Evolutionary conservation across 2,113 vertebrate genomes (phyloP).

Genomic region (Clarias gariepinus): DNA sequence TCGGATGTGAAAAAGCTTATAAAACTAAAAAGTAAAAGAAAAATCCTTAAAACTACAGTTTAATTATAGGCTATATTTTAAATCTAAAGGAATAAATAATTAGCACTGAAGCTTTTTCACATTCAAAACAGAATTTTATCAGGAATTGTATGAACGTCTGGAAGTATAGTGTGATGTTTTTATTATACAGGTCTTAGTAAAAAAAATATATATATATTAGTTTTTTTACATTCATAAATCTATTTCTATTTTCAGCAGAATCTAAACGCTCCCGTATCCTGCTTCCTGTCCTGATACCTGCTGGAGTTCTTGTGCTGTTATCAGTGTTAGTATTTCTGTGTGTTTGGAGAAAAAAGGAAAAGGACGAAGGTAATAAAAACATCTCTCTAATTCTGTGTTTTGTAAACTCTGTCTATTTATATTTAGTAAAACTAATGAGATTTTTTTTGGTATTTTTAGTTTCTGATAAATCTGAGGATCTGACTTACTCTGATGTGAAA

Average conservation of each 20-base stretch:
- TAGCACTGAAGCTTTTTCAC: too few species aligned
- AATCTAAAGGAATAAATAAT: too few species aligned
- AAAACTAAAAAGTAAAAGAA: too few species aligned
- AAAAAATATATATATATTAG: too few species aligned
- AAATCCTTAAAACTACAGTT: too few species aligned
- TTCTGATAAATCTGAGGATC: neutral
- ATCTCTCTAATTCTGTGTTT: neutral
- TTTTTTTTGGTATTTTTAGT: neutral
- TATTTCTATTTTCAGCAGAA: too few species aligned
- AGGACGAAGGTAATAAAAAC: neutral
- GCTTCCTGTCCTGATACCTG: neutral
- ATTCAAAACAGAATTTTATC: too few species aligned
- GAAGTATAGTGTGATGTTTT: neutral
- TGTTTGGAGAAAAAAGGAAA: neutral
- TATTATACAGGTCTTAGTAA: too few species aligned
- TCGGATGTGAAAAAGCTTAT: too few species aligned
- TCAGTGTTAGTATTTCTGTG: neutral
- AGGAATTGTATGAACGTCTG: neutral
- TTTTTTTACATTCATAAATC: too few species aligned
- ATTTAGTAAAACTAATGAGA: neutral
- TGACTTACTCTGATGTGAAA: neutral
- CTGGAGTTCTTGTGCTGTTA: neutral
- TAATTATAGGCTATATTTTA: too few species aligned
- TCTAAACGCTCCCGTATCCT: neutral
- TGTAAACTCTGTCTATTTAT: neutral